phyloP scores from a whole-genome alignment of 2,797 vertebrate genomes.

The Ceyx erithaca region DNA sequence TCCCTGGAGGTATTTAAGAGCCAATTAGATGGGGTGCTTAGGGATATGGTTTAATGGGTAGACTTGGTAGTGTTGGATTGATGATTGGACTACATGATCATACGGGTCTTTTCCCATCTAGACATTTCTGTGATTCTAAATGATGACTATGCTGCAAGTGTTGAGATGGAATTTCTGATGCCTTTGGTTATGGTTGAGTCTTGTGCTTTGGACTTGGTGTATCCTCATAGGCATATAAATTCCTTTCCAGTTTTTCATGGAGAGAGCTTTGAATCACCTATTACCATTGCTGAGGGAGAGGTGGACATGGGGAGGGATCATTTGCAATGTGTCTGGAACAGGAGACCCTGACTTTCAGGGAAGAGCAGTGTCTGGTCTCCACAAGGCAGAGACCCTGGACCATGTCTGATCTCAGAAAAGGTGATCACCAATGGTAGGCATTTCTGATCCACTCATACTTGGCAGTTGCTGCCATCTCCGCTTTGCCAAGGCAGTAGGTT shows the following conservation, averaged over 20 bases:
- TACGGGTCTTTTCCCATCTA: too few species aligned
- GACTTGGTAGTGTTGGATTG: too few species aligned
- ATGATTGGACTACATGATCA: too few species aligned
- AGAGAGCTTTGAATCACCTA: not conserved
- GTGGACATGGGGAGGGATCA: rapidly evolving
- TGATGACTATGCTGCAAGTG: not conserved
- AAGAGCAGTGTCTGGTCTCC: not conserved
- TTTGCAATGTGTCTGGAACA: not conserved
- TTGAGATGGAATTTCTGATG: not conserved
- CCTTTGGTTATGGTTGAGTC: not conserved
- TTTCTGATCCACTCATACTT: rapidly evolving
- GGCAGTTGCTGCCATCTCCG: not conserved
- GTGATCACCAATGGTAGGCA: rapidly evolving
- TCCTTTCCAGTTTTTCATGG: rapidly evolving
- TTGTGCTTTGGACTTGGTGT: not conserved
- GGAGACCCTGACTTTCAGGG: not conserved
- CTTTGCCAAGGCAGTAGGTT: not conserved
- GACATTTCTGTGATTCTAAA: not conserved
- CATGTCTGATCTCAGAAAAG: not conserved
- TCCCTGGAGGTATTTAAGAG: too few species aligned
- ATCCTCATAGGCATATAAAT: not conserved
- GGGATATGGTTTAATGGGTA: too few species aligned
- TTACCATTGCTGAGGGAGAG: rapidly evolving
- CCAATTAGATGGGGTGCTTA: too few species aligned
- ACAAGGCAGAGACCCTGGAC: not conserved